phyloP scores from a whole-genome alignment of 92 coral and sea anemone species.

The Anthopleura xanthogrammica region DNA sequence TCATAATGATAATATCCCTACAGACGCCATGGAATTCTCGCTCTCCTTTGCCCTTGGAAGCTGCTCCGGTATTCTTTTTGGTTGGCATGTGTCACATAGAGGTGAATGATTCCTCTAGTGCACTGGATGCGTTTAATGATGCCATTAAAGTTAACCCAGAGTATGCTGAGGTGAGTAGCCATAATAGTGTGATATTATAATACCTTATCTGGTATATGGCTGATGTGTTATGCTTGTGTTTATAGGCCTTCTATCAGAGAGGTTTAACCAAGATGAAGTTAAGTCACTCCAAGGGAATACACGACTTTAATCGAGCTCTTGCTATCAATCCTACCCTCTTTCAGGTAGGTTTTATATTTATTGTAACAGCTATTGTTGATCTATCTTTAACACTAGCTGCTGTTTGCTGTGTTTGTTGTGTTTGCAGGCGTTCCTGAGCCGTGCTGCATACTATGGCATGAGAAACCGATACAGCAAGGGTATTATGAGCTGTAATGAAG shows the following conservation, averaged over 20 bases:
- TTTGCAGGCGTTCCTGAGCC: slow-evolving; percentile 91
- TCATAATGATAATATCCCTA: neutral
- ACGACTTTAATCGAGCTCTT: slow-evolving; percentile 95
- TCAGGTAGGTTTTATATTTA: neutral
- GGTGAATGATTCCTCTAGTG: slow-evolving; percentile 54
- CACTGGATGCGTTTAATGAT: slow-evolving; percentile 85
- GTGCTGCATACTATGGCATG: slow-evolving; percentile 97
- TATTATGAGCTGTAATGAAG: slow-evolving; percentile 98
- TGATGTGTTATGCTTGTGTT: slow-evolving; percentile 4
- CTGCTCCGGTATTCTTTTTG: slow-evolving; percentile 86
- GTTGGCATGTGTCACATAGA: slow-evolving; percentile 94
- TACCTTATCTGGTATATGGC: too few species aligned
- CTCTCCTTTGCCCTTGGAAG: slow-evolving; percentile 72
- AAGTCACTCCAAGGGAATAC: slow-evolving; percentile 86
- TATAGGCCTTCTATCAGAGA: slow-evolving; percentile 92
- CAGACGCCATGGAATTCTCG: slow-evolving; percentile 93
- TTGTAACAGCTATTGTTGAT: neutral
- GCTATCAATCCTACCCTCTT: slow-evolving; percentile 80
- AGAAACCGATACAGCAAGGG: slow-evolving; percentile 94
- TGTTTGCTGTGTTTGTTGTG: neutral
- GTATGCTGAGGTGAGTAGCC: slow-evolving; percentile 75
- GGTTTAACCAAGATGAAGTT: slow-evolving; percentile 96
- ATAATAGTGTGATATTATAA: too few species aligned
- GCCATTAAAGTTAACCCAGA: slow-evolving; percentile 93
- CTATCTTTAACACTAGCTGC: neutral